phyloP scores from a whole-genome alignment of 2,888 invertebrate genomes.

The Lithophane leautieri region DNA sequence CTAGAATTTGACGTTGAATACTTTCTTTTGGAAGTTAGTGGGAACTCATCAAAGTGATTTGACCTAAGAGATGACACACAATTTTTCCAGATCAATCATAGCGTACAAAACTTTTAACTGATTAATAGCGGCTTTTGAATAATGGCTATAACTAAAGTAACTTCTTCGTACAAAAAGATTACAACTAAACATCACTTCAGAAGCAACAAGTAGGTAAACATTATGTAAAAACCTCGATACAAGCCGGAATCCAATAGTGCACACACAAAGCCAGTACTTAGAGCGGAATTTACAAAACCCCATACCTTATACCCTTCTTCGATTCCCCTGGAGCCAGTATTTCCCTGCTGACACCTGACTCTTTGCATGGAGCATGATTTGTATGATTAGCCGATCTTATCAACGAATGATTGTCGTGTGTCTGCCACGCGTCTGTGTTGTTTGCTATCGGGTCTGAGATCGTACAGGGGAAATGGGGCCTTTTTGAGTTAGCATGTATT shows the following conservation, averaged over 20 bases:
- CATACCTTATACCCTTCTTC: background rate
- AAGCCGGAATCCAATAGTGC: background rate
- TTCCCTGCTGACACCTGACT: slow-evolving; percentile 48
- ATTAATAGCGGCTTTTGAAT: background rate
- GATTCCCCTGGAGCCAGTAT: slow-evolving; percentile 31
- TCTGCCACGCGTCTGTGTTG: slow-evolving; percentile 57
- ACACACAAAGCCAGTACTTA: slow-evolving; percentile 4
- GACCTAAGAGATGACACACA: background rate
- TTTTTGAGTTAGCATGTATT: slow-evolving; percentile 29
- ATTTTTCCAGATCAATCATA: background rate
- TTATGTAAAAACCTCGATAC: background rate
- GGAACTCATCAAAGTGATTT: background rate
- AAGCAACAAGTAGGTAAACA: background rate
- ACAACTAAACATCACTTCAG: background rate
- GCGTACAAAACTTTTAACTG: background rate
- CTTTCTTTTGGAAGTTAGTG: slow-evolving; percentile 6
- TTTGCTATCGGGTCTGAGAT: slow-evolving; percentile 64
- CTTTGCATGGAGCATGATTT: slow-evolving; percentile 52
- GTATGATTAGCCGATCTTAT: slow-evolving; percentile 67
- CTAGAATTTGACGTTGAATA: background rate
- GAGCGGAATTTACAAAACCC: slow-evolving; percentile 5
- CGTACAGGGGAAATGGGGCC: slow-evolving; percentile 32
- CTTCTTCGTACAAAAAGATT: background rate
- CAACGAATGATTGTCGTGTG: slow-evolving; percentile 49
- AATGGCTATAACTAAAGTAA: background rate